phyloP scores from a whole-genome alignment of 2,888 invertebrate genomes.

The Sericinus montela region DNA sequence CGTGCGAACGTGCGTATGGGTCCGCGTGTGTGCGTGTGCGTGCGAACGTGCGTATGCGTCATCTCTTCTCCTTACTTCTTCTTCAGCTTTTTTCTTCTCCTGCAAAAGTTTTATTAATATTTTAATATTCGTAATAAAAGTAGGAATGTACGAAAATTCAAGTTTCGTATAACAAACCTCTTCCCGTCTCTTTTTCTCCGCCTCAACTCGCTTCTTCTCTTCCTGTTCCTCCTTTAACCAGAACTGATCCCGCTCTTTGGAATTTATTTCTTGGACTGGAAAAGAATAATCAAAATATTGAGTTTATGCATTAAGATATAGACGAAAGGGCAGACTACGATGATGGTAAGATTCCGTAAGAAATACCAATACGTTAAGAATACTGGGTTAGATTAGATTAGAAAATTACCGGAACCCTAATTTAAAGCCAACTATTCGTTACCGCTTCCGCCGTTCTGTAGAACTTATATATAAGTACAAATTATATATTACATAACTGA shows the following conservation, averaged over 20 bases:
- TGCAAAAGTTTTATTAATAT: conserved; percentile 26
- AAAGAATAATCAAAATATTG: not conserved
- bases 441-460: no score
- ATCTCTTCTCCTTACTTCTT: conserved; percentile 82
- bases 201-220: conserved; percentile 86
- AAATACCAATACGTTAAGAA: no score
- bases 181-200: conserved; percentile 84
- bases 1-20: not conserved
- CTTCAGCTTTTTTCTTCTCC: conserved; percentile 80
- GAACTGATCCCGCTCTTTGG: conserved; percentile 93
- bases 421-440: no score
- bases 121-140: not conserved
- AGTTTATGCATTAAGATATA: no score
- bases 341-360: no score
- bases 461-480: no score
- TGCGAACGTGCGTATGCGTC: no score
- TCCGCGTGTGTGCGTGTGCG: not conserved
- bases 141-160: not conserved
- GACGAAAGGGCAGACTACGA: no score
- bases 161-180: conserved; percentile 69
- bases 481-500: no score
- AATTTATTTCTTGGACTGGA: conserved; percentile 91
- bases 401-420: no score
- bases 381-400: no score
- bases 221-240: conserved; percentile 96